Conservation (phyloP, 2,113 vertebrate species). For the Myanophis thanlyinensis region DNA sequence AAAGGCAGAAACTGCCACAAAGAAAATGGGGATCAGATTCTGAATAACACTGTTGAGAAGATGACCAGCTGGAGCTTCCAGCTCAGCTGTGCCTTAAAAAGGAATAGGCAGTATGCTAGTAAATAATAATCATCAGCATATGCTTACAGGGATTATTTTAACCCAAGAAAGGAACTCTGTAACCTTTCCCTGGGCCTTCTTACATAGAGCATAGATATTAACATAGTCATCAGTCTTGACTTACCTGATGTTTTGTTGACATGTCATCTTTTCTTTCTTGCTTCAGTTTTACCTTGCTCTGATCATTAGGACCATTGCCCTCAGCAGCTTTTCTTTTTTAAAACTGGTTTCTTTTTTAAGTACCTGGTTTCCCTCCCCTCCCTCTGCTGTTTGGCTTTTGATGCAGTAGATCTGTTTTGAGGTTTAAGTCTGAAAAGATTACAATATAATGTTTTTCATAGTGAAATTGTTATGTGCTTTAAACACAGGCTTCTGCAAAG, state of each 20-base stretch:
- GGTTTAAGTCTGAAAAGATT: neutral
- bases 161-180: neutral
- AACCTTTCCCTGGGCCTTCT: neutral
- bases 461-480: neutral
- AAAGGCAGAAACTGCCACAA: neutral
- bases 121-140: neutral
- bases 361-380: neutral
- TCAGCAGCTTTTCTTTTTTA: neutral
- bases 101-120: neutral
- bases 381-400: neutral
- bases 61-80: neutral
- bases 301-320: too few relatives aligned
- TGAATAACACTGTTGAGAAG: neutral
- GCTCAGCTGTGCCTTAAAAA: neutral
- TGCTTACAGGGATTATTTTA: neutral
- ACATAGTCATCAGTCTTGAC: neutral
- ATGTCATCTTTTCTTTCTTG: neutral
- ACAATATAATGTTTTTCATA: neutral
- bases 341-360: neutral
- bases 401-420: neutral
- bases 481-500: neutral
- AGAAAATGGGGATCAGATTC: neutral
- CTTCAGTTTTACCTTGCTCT: too few relatives aligned
- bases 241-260: neutral
- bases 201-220: neutral